Base-by-base conservation (phyloP, 37 sponge, comb jelly and placozoan genomes). In the Amphimedon queenslandica region DNA sequence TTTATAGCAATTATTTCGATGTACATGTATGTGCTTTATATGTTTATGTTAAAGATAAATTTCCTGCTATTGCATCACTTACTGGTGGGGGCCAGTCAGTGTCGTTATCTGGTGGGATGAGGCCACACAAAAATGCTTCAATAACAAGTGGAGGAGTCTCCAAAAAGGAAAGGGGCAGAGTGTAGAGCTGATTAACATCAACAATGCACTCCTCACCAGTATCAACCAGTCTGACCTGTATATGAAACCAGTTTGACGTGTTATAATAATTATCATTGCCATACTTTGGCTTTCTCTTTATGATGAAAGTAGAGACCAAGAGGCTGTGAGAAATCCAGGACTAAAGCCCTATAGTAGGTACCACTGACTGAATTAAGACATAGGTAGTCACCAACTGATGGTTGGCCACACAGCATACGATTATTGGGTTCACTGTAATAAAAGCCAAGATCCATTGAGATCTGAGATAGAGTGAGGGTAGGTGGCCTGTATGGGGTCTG, bases 221-320 rank as follows among this genome's bases (percentile, higher is more conserved):
- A 47, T 91, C 92, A 63, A 91, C 39, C n/a, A 82, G 61, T 0
- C 92, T 64, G 40, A 91, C 57, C 68, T 67, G n/a, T 38, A 6
- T 31, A 20, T 67, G 68, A 66, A 31, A 40, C 29, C 67, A 3
- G 23, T 4, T 16, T 35, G 41, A 21, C 30, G 40, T 63, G 40
- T 30, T 23, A 41, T 73, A 29, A 73, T 29, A 23, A 27, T 37
- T 34, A 34, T 36, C 8, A 31, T 34, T 53, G 30, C 75, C 58
- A 47, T 57, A 88, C 89, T 66, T 63, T 78, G 3, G 89, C 89
- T 38, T 73, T 58, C 61, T 88, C 89, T 40, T 58, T 83, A 74
- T 88, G 89, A 31, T 79, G 80, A 35, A 78, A 88, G 58, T 31
- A 82, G n/a, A 84, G 73, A 3, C 78, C 85, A 4, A 84, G 79